Evolutionary conservation across 2,888 invertebrate genomes (phyloP), one percentile per base, ranked within the genome.

Genomic region (Heteromurus nitidus): DNA sequence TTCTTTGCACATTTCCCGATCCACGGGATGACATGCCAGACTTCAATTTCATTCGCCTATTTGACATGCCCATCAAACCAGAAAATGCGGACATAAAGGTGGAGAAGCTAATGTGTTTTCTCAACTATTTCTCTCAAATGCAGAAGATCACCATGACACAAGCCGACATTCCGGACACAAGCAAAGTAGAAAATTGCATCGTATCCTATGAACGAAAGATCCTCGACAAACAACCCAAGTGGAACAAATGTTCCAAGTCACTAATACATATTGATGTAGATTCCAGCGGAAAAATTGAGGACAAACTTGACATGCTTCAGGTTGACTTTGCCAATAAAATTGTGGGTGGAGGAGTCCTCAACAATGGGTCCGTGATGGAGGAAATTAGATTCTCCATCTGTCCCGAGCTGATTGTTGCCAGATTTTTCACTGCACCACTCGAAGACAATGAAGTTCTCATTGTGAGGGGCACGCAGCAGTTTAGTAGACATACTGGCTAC

Each of bases 301-400:
- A 95, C 86, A 92, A 95, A 70, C 94, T 94, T 20, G 96, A 95
- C 0, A 91, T 95, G 88, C 90, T 98, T 86, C 95, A 98, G 92
- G 94, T 97, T 31, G 98, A 98, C 89, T 98, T 98, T 91, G 98
- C 98, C 30, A 98, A 98, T 90, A 95, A 62, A 36, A 11, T 20
- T 1, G 60, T 83, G 42, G 82, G 82, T 62, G 98, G 98, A 1
- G 98, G 98, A 0, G 97, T 98, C 0, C 89, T 99, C 16, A 93
- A 94, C 0, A 91, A 92, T 82, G 99, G 98, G 0, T 95, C 95
- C 88, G 98, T 98, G 0, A 98, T 98, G 89, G 99, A 99, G 89
- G 99, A 99, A 90, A 99, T 99, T 85, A 92, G 97, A 64, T 98
- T 98, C 89, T 92, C 96, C n/a, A 95, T 97, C 85, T 96, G 96